phyloP scores from a whole-genome alignment of 2,888 invertebrate species.

The Amblyteles armatorius region DNA sequence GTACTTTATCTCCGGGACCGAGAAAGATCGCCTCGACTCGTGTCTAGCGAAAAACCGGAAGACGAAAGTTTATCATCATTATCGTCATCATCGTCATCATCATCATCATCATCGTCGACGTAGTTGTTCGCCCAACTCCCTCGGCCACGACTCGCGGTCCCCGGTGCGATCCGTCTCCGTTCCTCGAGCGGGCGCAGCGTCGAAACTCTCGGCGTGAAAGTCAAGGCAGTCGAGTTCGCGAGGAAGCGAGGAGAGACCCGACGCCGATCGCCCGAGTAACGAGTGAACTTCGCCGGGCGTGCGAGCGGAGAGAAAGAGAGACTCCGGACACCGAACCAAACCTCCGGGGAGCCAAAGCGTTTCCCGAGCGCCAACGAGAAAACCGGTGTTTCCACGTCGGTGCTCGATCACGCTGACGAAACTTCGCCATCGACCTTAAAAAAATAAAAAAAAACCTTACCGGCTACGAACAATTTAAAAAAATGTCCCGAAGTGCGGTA shows the following conservation, averaged over 20 bases:
- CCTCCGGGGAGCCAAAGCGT: conserved; percentile 34
- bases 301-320: conserved; percentile 47
- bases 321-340: conserved; percentile 26
- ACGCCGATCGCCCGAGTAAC: conserved; percentile 10
- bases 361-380: conserved; percentile 5
- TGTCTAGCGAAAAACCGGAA: background rate
- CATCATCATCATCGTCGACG: background rate
- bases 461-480: background rate
- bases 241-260: conserved; percentile 32
- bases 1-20: background rate
- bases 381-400: no score
- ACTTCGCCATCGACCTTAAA: background rate
- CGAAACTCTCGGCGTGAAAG: conserved; percentile 60
- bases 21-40: background rate
- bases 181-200: conserved; percentile 4
- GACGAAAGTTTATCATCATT: background rate
- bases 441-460: background rate
- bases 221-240: conserved; percentile 61
- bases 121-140: background rate
- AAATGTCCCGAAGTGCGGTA: background rate
- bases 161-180: conserved; percentile 7
- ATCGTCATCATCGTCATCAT: background rate
- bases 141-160: background rate
- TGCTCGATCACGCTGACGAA: background rate
- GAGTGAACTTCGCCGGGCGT: conserved; percentile 60